Conservation (phyloP, 2,113 vertebrate species). For the Toxostoma redivivum region DNA sequence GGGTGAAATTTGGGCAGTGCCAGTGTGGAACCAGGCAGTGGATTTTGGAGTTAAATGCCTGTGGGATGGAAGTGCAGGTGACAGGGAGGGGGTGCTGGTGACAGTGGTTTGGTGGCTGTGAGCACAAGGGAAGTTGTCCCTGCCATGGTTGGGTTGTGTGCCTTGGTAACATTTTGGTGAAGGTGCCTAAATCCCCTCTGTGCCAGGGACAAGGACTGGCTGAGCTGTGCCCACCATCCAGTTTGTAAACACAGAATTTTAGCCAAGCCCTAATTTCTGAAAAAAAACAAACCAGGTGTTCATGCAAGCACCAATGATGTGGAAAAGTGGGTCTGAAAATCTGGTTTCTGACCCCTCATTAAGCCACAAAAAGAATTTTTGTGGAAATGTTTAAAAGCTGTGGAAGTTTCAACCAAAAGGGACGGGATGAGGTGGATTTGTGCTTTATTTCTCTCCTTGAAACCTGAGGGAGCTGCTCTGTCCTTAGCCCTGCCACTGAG, state of each 20-base stretch:
- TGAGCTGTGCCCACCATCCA: background rate
- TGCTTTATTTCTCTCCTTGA: background rate
- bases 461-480: background rate
- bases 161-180: background rate
- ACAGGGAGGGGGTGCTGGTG: background rate
- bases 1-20: background rate
- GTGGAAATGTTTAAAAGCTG: background rate
- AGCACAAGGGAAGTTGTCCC: background rate
- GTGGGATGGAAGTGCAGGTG: background rate
- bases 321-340: background rate
- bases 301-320: background rate
- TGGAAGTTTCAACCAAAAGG: background rate
- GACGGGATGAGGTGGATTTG: background rate
- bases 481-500: background rate
- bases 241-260: background rate
- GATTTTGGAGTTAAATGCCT: fast-evolving
- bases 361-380: background rate
- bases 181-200: background rate
- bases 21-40: fast-evolving
- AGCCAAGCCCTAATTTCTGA: background rate
- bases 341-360: background rate
- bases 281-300: background rate
- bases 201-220: background rate
- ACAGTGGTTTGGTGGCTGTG: background rate
- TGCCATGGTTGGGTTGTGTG: fast-evolving